Evolutionary conservation across 2,888 invertebrate genomes (phyloP), one percentile per base, ranked within the genome.

Genomic region (Shargacucullia verbasci): DNA sequence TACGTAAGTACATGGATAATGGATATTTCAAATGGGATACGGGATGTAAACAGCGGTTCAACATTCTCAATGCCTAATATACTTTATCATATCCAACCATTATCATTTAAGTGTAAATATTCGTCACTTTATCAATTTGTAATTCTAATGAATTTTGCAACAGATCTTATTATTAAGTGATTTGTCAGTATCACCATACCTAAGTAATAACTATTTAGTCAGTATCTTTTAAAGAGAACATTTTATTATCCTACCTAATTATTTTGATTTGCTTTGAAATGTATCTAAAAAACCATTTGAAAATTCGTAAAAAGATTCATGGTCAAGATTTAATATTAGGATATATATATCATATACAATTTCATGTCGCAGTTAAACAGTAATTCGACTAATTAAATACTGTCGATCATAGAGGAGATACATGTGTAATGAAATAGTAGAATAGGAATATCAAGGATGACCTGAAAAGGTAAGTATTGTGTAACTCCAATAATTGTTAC

Each of bases 171-270:
- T 76, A 66, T 76, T 81, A 80, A 81, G 84, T 87, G 88, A 87
- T 89, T 87, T 71, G 73, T 76, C 69, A 86, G 87, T 86, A 87
- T 88, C 87, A 89, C 85, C 84, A 85, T 87, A 84, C 72, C 82
- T 87, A 85, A 83, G 81, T 83, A 85, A 85, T 84, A 82, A 81
- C 80, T 80, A 81, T 84, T 74, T 84, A 90, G 82, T 88, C 88
- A 86, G 87, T 85, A 87, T 86, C 79, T 83, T 75, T 86, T 81
- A 79, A 84, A 87, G 86, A 88, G 85, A 90, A 88, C 82, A 81
- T 86, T 82, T 85, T 60, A 64, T 84, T 82, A 83, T 75, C 85
- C 85, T 85, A 87, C 78, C 84, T 88, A 86, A 80, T 80, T 81
- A 81, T 76, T 78, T 76, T 81, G 75, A 80, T 76, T 77, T 68